Percentiles rank a stretch among this genome's conserved stretches.
Evolutionary conservation across 2,888 invertebrate species (phyloP).

Genomic region (Cerceris ruficornis): DNA sequence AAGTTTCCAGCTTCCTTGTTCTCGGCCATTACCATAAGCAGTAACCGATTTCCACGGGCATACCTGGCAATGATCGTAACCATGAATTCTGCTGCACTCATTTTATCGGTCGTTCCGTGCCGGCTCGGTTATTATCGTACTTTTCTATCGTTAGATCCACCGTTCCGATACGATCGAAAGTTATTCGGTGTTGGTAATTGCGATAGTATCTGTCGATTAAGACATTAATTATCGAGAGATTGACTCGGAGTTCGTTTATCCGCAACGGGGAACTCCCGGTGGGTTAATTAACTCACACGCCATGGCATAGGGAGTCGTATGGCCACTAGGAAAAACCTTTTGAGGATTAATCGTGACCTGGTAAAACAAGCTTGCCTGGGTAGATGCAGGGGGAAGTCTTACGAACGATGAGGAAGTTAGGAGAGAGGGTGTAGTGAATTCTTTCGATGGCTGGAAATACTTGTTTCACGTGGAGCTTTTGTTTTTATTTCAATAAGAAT

Average conservation of each 20-base stretch:
- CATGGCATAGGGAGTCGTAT: constrained; percentile 29
- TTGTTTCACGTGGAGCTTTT: not conserved
- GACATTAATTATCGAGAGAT: constrained; percentile 64
- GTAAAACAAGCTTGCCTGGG: constrained; percentile 34
- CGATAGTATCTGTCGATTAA: constrained; percentile 59
- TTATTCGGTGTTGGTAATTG: constrained; percentile 44
- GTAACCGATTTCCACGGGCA: constrained; percentile 34
- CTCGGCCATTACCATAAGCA: constrained; percentile 38
- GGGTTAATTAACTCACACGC: constrained; percentile 60
- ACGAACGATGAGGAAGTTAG: constrained; percentile 40
- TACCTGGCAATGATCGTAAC: constrained; percentile 7
- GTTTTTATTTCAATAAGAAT: not conserved
- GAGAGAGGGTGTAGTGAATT: constrained; percentile 55
- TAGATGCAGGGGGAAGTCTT: constrained; percentile 26
- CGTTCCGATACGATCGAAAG: constrained; percentile 15
- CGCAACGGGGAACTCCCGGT: constrained; percentile 32
- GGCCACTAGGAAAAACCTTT: constrained; percentile 38
- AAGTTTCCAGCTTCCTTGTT: constrained; percentile 42
- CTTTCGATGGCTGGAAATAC: constrained; percentile 41
- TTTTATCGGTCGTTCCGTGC: constrained; percentile 33
- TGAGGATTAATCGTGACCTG: constrained; percentile 57
- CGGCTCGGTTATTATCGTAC: constrained; percentile 11
- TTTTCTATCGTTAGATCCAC: constrained; percentile 13
- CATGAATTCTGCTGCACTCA: constrained; percentile 35
- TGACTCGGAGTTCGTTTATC: constrained; percentile 31